Conservation (phyloP, 2,797 vertebrate genomes). For the Margarornis squamiger region DNA sequence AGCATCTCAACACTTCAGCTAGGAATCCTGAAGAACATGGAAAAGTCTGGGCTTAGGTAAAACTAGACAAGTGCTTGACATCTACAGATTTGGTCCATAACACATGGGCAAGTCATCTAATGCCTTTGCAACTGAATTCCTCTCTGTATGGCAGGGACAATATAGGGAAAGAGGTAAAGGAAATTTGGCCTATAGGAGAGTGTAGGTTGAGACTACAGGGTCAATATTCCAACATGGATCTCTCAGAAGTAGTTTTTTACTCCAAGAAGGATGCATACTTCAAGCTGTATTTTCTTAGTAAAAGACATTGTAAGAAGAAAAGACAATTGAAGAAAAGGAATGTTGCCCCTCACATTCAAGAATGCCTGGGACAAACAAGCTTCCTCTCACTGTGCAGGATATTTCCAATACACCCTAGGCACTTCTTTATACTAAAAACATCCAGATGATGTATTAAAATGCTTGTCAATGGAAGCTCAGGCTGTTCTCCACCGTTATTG, state of each 20-base stretch:
- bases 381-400: neutral
- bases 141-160: neutral
- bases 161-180: neutral
- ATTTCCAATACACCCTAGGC: neutral
- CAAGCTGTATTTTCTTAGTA: neutral
- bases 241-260: rapidly evolving
- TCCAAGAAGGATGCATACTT: neutral
- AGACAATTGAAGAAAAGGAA: neutral
- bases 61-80: neutral
- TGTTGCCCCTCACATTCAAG: neutral
- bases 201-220: neutral
- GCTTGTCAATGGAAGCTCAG: neutral
- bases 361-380: neutral
- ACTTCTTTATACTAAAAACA: neutral
- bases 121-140: neutral
- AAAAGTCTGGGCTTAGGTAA: neutral
- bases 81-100: neutral
- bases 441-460: neutral
- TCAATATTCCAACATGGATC: neutral
- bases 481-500: neutral
- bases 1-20: neutral
- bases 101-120: neutral
- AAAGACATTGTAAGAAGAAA: neutral
- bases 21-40: neutral
- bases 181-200: neutral